These are phyloP conservation scores for Simalia tracyae DNA, from an alignment of 2,797 vertebrate genomes.

Conservation along the genomic window DNA sequence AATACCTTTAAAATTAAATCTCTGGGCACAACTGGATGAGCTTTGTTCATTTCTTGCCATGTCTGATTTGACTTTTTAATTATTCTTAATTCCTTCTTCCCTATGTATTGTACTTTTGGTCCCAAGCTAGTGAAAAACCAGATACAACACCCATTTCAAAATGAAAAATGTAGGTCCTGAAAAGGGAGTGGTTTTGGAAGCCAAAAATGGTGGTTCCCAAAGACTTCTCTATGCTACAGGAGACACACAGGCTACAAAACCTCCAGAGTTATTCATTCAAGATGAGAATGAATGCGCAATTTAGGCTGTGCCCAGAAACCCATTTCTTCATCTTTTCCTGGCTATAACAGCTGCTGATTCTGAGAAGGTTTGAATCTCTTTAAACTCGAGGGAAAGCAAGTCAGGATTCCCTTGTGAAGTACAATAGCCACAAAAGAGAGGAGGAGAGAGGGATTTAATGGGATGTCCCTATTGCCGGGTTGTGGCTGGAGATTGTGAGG, in stretches of 20 bases:
- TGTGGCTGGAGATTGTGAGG: conserved; percentile 80
- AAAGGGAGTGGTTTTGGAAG: not conserved
- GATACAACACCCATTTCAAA: not conserved
- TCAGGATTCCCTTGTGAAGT: conserved; percentile 74
- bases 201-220: not conserved
- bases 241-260: not conserved
- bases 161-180: not conserved
- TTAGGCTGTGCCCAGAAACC: conserved; percentile 28
- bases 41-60: conserved; percentile 4
- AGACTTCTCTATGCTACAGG: not conserved
- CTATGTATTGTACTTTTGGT: not conserved
- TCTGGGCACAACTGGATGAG: not conserved
- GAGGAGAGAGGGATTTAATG: conserved; percentile 70
- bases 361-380: conserved; percentile 75
- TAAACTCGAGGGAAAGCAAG: conserved; percentile 80
- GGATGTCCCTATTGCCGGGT: conserved; percentile 70
- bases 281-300: conserved; percentile 35
- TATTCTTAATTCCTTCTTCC: no score
- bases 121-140: not conserved
- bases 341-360: conserved; percentile 74
- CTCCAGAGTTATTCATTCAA: rapidly evolving
- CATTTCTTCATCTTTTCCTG: conserved; percentile 44
- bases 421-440: conserved; percentile 67
- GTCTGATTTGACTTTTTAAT: not conserved
- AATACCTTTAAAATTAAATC: not conserved